A percentile compares a stretch with the other conserved stretches of the same genome.
Conservation (phyloP, 2,113 vertebrate genomes). For the Herpailurus yagouaroundi region DNA sequence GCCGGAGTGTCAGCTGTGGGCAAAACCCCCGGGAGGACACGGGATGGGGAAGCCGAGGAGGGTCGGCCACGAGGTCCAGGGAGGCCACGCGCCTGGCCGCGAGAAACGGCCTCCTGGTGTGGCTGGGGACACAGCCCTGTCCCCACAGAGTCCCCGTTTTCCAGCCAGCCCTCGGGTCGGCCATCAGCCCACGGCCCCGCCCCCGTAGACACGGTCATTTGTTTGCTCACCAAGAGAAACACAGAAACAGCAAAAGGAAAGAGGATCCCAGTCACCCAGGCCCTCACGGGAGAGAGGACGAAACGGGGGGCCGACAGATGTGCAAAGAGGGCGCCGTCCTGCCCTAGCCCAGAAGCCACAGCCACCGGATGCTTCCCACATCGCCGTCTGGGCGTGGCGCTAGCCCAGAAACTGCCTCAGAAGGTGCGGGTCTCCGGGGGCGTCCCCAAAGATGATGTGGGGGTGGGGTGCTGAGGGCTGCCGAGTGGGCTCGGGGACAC, state of each 20-base stretch:
- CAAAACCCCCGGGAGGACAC: neutral
- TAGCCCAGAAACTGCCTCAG: accelerated
- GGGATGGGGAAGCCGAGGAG: neutral
- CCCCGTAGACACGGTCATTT: neutral
- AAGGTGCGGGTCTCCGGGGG: neutral
- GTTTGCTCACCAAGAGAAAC: neutral
- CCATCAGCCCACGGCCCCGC: neutral
- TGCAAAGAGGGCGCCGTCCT: too few relatives aligned
- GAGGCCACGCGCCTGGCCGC: neutral
- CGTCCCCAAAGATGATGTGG: neutral
- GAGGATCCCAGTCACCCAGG: neutral
- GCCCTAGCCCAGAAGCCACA: neutral
- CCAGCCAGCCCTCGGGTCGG: neutral
- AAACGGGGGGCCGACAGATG: neutral
- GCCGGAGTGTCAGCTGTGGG: neutral
- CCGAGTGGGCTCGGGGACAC: neutral
- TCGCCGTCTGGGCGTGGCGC: too few relatives aligned
- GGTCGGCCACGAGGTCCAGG: neutral
- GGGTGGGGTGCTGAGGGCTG: too few relatives aligned
- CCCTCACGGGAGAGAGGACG: neutral
- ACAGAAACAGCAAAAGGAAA: neutral
- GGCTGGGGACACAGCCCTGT: neutral
- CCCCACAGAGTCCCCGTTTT: neutral
- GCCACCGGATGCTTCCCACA: neutral
- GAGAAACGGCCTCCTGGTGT: neutral